These are phyloP conservation scores for Urocolius indicus DNA, from an alignment of 2,113 vertebrate species.

Conservation along the genomic window DNA sequence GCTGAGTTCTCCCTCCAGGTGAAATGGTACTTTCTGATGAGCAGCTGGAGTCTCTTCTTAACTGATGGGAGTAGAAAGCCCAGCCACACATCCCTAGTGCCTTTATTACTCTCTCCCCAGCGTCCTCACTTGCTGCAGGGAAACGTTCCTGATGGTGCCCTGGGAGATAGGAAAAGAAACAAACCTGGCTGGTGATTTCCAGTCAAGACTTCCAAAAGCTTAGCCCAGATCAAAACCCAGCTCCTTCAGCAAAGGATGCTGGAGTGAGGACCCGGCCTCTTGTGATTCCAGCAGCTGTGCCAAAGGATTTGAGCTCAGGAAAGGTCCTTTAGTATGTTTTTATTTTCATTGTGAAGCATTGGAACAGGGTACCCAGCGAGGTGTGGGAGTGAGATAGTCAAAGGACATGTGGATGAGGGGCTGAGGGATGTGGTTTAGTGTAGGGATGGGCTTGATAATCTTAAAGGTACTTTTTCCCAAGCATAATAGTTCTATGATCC, in stretches of 20 bases:
- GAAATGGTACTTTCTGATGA: background rate
- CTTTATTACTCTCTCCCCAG: background rate
- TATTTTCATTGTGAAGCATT: background rate
- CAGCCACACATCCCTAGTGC: background rate
- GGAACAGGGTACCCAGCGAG: no score
- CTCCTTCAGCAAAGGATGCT: background rate
- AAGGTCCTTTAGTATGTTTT: background rate
- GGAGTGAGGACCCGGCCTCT: background rate
- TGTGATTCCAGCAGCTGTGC: background rate
- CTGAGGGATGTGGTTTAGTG: no score
- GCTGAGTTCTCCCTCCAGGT: background rate
- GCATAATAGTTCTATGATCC: no score
- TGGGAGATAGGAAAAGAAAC: background rate
- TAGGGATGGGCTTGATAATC: no score
- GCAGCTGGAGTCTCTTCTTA: background rate
- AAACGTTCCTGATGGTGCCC: background rate
- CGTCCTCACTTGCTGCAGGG: background rate
- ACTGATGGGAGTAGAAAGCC: background rate
- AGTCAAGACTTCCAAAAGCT: background rate
- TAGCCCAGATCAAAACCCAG: background rate
- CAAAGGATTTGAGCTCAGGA: no score
- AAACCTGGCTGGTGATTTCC: background rate
- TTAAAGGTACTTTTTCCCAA: no score
- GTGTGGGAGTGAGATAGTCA: no score
- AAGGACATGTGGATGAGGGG: no score